phyloP scores from a whole-genome alignment of 2,113 vertebrate genomes.

The Pterocles gutturalis region DNA sequence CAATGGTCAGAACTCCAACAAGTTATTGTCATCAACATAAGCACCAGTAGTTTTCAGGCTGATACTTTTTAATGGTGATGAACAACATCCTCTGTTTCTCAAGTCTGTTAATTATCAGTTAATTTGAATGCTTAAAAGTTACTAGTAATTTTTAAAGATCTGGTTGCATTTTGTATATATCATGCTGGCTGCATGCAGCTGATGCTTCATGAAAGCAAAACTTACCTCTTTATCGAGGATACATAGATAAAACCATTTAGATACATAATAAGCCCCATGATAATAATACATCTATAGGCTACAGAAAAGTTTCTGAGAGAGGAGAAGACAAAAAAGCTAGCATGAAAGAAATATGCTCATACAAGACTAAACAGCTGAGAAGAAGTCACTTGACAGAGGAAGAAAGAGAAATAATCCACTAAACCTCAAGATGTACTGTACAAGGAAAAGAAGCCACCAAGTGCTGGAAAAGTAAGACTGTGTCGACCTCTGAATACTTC shows the following conservation, averaged over 20 bases:
- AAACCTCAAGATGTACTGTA: background rate
- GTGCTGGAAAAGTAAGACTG: background rate
- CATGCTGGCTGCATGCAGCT: background rate
- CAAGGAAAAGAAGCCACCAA: background rate
- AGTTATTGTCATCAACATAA: background rate
- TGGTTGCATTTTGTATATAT: background rate
- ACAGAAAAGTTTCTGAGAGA: background rate
- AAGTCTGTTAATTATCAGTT: background rate
- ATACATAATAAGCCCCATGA: background rate
- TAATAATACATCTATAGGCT: background rate
- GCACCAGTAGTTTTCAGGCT: background rate
- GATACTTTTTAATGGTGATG: background rate
- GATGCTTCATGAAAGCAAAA: background rate
- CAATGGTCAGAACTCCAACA: background rate
- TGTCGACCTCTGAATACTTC: background rate
- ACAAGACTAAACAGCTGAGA: background rate
- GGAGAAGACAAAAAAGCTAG: background rate
- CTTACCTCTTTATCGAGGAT: background rate
- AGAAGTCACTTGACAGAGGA: background rate
- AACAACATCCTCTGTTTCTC: background rate
- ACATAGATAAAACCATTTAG: background rate
- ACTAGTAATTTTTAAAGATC: background rate
- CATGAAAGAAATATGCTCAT: background rate
- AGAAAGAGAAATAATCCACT: background rate
- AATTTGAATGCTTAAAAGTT: background rate